Percentiles rank a stretch among this genome's conserved stretches.
Conservation (phyloP, 2,113 vertebrate genomes). For the Pachypanchax playfairii region DNA sequence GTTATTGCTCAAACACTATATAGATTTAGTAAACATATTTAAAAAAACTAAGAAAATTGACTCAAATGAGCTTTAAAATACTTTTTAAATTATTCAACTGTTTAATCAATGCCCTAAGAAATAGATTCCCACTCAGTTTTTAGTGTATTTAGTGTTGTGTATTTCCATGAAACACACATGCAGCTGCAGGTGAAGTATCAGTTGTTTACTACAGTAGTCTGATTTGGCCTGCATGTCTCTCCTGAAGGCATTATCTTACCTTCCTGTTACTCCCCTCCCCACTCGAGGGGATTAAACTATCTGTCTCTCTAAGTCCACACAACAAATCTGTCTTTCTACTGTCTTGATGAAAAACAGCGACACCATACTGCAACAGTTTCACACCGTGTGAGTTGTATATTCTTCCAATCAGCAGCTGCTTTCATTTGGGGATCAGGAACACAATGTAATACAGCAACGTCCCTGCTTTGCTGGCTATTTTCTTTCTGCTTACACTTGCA, state of each 20-base stretch:
- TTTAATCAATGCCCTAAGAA: too few relatives aligned
- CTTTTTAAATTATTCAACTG: too few relatives aligned
- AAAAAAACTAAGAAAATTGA: too few relatives aligned
- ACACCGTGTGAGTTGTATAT: constrained; percentile 7
- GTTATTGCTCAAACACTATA: too few relatives aligned
- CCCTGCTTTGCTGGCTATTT: constrained; percentile 26
- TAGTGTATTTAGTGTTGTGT: background rate
- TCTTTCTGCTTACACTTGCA: constrained; percentile 41
- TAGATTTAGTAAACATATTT: too few relatives aligned
- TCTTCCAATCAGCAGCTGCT: constrained; percentile 1
- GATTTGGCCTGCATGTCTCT: constrained; percentile 45
- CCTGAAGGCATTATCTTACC: constrained; percentile 54
- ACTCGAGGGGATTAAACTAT: constrained; percentile 62
- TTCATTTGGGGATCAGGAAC: constrained; percentile 29
- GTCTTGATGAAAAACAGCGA: constrained; percentile 14
- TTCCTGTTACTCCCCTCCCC: constrained; percentile 46
- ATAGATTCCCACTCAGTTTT: background rate
- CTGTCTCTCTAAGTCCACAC: constrained; percentile 48
- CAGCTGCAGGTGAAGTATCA: constrained; percentile 4
- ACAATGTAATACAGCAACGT: constrained; percentile 27
- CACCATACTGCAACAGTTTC: background rate
- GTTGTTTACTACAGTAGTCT: constrained; percentile 42
- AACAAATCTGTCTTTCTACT: constrained; percentile 60
- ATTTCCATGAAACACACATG: background rate
- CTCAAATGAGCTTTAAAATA: too few relatives aligned